Evolutionary conservation across 2,113 vertebrate species (phyloP).

Genomic region (Anas platyrhynchos): DNA sequence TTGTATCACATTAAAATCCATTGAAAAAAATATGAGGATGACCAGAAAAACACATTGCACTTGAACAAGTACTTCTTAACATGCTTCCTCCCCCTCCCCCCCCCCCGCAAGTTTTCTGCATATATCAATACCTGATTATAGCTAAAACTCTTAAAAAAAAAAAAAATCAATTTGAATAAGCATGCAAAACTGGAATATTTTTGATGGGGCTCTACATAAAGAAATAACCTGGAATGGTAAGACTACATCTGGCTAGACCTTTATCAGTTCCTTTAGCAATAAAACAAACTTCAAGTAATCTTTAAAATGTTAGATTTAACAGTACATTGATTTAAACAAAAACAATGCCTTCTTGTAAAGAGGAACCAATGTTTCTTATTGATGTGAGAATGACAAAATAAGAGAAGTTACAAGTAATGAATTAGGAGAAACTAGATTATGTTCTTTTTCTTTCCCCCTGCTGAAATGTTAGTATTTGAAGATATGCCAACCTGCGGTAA

Average conservation of each 20-base stretch:
- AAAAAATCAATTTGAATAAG: not conserved
- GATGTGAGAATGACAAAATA: not conserved
- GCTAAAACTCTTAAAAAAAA: not conserved
- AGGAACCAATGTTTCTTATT: not conserved
- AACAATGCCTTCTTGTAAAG: not conserved
- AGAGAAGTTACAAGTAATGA: not conserved
- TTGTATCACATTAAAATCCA: not conserved
- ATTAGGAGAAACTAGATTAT: not conserved
- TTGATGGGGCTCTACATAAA: not conserved
- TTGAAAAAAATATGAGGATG: not conserved
- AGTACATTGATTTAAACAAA: not conserved
- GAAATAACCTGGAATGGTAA: not conserved
- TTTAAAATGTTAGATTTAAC: not conserved
- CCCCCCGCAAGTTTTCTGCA: not conserved
- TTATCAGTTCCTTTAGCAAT: not conserved
- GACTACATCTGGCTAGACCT: not conserved
- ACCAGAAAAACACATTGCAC: not conserved
- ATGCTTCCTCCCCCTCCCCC: not conserved
- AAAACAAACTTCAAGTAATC: not conserved
- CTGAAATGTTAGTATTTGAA: not conserved
- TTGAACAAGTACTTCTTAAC: not conserved
- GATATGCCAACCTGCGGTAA: not conserved
- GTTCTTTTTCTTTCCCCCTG: not conserved
- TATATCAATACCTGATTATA: not conserved
- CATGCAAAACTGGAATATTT: not conserved